Evolutionary conservation across 2,797 vertebrate genomes (phyloP), one percentile per base, ranked within the genome.

Genomic region (Spheniscus humboldti): DNA sequence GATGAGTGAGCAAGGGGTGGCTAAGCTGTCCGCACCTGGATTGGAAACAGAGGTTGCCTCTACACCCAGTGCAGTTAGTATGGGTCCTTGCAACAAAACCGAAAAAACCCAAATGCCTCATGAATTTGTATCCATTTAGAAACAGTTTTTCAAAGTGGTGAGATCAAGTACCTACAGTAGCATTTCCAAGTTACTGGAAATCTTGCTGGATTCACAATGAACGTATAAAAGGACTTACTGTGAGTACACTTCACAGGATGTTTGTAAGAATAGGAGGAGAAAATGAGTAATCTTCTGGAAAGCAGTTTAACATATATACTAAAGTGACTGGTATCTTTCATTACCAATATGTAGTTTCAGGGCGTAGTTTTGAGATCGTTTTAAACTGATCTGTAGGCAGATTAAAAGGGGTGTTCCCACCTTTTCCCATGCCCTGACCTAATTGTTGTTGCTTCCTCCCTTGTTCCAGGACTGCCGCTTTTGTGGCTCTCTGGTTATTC

Each of bases 231-330:
- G 20, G 47, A 18, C 24, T 86, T 86, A 41, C 19, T 74, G 8
- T 35, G 69, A 75, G 50, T 80, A n/a, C 31, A 7, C 24, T 89
- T 89, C 16, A 16, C 43, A 67, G 50, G 47, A 83, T 84, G 50
- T 63, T 86, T 86, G 60, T 81, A 91, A 87, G 62, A 84, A 78
- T 33, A 76, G 45, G 37, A 94, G 56, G 77, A 86, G 62, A 92
- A 93, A 64, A 63, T 90, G 74, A 96, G 47, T 94, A 81, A 94
- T 75, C 69, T 73, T 81, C 79, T 91, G 79, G 85, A 72, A 90
- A 91, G 55, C 3, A 0, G 55, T 63, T 82, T 45, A 83, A 66
- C 47, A 30, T 79, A 48, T 43, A 41, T 68, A 17, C 27, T 72
- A 27, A 73, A 79, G 69, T 56, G 63, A 63, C 73, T 90, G 35